Percentiles rank a stretch among this genome's conserved stretches.
Evolutionary conservation across 2,888 invertebrate genomes (phyloP).

Genomic region (Cataglyphis rosenhaueri): DNA sequence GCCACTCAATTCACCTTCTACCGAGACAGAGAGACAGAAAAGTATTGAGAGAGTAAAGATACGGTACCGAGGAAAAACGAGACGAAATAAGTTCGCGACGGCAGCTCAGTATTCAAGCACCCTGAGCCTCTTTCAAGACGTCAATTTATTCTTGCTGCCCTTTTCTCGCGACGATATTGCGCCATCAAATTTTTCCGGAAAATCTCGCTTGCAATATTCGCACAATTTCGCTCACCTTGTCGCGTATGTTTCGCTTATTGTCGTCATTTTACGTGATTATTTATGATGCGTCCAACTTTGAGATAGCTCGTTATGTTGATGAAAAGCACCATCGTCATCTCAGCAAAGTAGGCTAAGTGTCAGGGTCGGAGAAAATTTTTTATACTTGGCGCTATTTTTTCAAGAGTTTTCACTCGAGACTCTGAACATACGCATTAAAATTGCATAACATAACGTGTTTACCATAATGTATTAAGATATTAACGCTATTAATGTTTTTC

Average conservation of each 20-base stretch:
- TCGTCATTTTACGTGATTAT: conserved; percentile 18
- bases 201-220: conserved; percentile 33
- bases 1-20: conserved; percentile 26
- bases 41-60: conserved; percentile 17
- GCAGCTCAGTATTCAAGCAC: conserved; percentile 34
- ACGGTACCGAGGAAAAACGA: conserved; percentile 48
- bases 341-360: conserved; percentile 23
- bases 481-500: not conserved
- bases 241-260: not conserved
- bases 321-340: conserved; percentile 28
- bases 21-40: conserved; percentile 1
- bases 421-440: not conserved
- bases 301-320: conserved; percentile 36
- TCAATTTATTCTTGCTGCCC: conserved; percentile 58
- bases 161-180: conserved; percentile 28
- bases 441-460: not conserved
- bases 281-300: conserved; percentile 34
- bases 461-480: not conserved
- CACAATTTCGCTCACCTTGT: conserved; percentile 28
- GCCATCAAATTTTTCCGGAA: conserved; percentile 13
- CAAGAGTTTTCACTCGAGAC: not conserved
- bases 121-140: conserved; percentile 21
- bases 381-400: not conserved
- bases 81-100: conserved; percentile 62
- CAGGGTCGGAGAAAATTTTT: conserved; percentile 5